Base-by-base conservation (phyloP, 1,140 invertebrate species). In the Pogonomyrmex californicus region DNA sequence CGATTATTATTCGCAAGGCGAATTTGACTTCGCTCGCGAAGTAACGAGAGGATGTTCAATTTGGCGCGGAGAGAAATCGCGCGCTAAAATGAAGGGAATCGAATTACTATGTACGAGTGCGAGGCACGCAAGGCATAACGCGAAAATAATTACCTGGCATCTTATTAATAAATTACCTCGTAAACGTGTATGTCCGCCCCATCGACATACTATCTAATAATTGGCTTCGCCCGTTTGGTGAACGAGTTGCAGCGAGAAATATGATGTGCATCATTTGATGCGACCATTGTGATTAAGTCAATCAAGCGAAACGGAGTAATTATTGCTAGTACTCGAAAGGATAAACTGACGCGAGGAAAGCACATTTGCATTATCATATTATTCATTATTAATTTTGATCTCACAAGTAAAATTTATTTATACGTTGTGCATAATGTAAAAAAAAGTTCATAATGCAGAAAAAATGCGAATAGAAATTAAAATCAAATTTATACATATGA, bases 171-270 rank as follows among this genome's bases (percentile, higher is more conserved):
- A 58, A 75, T 83, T 83, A 83, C 68, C 79, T 62, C 54, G 66
- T 73, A 82, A 82, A 82, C 30, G 79, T 23, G 30, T 38, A 44
- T 81, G 79, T 36, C 68, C 54, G 79, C 54, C 68, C 68, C 68
- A 83, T 83, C 75, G 75, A 83, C 79, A 60, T 83, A 83, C 79
- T 73, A 60, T 83, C 79, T 83, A 83, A 83, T 83, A 83, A 83
- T 83, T 62, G 79, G 68, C 44, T 54, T 56, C 68, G 79, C 75
- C 68, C 79, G 79, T 83, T 75, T 49, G 68, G 41, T 33, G 79
- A 73, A 33, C 78, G 14, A 71, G 65, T 71, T 71, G 65, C 54
- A 36, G 54, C 56, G 79, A 73, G 66, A 83, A 60, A 83, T 73
- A 75, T 60, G 68, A 83, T 54, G 68, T 51, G 51, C 71, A 33